Evolutionary conservation across 2,797 vertebrate genomes (phyloP).

Genomic region (Mareca strepera): DNA sequence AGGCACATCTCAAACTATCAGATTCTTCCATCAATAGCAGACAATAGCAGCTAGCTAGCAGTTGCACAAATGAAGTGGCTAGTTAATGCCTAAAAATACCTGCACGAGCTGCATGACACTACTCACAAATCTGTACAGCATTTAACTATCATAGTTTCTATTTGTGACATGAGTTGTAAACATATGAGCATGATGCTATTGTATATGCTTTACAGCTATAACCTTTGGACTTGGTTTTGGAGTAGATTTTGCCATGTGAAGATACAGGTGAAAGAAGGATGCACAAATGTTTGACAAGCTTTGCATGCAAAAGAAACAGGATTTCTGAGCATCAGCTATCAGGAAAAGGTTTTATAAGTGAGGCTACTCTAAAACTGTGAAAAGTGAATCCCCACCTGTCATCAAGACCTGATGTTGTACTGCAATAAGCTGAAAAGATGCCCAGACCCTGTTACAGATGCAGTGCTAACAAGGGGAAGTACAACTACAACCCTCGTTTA

Average conservation of each 20-base stretch:
- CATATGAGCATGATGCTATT: background rate
- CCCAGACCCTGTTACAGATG: background rate
- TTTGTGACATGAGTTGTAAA: background rate
- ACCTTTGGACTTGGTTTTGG: background rate
- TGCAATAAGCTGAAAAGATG: background rate
- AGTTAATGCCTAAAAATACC: background rate
- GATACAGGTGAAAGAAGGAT: background rate
- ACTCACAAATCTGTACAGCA: background rate
- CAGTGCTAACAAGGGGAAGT: rapidly evolving
- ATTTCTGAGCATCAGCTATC: background rate
- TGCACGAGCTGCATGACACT: background rate
- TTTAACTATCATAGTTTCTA: background rate
- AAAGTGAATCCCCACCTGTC: background rate
- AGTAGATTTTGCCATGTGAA: background rate
- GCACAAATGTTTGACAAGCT: background rate
- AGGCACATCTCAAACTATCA: background rate
- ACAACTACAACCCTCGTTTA: rapidly evolving
- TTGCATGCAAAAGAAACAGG: background rate
- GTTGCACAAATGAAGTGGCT: background rate
- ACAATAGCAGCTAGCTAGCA: background rate
- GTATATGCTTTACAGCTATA: background rate
- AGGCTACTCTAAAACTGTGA: background rate
- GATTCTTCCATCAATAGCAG: background rate
- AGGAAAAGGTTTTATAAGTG: background rate
- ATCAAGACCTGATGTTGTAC: background rate